Evolutionary conservation across 2,888 invertebrate species (phyloP).

Genomic region (Punctoribates punctum): DNA sequence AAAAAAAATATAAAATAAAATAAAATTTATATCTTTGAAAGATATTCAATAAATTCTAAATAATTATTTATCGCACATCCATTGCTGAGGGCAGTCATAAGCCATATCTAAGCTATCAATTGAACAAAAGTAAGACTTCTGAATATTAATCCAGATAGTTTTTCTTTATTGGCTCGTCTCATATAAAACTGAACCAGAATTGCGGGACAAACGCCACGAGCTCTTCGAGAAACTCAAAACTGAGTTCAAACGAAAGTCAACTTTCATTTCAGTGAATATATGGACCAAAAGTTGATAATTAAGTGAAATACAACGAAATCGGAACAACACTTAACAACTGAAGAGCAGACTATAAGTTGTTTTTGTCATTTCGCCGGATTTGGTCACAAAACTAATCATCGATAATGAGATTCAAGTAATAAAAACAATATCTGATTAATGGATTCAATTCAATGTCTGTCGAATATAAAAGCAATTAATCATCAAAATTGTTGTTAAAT

Average conservation of each 20-base stretch:
- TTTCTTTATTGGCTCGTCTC: no score
- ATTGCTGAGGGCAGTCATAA: no score
- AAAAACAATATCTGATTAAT: background rate
- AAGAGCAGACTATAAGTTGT: background rate
- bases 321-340: background rate
- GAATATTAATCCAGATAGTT: no score
- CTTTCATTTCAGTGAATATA: background rate
- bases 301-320: background rate
- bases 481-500: constrained; percentile 7
- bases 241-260: background rate
- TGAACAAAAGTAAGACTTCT: no score
- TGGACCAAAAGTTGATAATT: background rate
- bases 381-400: background rate
- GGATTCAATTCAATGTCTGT: background rate
- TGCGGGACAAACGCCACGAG: no score
- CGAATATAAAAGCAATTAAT: background rate
- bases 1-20: background rate
- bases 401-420: background rate
- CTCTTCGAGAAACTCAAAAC: no score
- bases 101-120: no score
- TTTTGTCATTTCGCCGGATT: no score
- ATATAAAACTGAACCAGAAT: no score
- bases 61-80: background rate
- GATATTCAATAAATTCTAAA: background rate
- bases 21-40: background rate